Conservation (phyloP, 2,888 invertebrate genomes). For the Amblyjoppa fuscipennis region DNA sequence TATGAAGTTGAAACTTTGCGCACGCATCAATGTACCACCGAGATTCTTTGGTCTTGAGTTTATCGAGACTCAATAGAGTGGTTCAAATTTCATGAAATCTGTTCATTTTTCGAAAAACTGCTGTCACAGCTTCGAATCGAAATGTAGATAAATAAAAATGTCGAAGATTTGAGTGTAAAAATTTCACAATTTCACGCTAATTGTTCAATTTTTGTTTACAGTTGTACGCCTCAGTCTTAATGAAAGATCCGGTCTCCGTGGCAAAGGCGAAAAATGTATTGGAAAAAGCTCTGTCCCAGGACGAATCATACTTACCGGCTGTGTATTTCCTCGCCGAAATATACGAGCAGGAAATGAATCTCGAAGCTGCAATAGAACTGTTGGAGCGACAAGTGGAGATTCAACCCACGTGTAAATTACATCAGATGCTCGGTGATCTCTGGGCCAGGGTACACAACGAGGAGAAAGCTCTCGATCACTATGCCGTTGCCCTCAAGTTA, state of each 20-base stretch:
- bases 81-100: too few species aligned
- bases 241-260: constrained; percentile 88
- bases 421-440: constrained; percentile 89
- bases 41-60: too few species aligned
- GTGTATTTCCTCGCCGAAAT: constrained; percentile 91
- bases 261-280: constrained; percentile 89
- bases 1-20: too few species aligned
- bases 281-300: constrained; percentile 90
- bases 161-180: too few species aligned
- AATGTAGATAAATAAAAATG: too few species aligned
- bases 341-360: constrained; percentile 88
- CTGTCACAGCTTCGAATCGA: too few species aligned
- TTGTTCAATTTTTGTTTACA: constrained; percentile 82
- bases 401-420: constrained; percentile 88
- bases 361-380: constrained; percentile 89
- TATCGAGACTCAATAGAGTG: too few species aligned
- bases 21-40: too few species aligned
- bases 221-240: constrained; percentile 91
- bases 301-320: constrained; percentile 90
- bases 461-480: constrained; percentile 90
- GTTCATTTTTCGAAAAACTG: neutral
- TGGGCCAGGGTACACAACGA: constrained; percentile 88
- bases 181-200: too few species aligned
- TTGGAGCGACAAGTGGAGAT: constrained; percentile 89
- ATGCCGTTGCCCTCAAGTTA: constrained; percentile 89